phyloP scores from a whole-genome alignment of 2,888 invertebrate species.

The Oxyteleia sp. region DNA sequence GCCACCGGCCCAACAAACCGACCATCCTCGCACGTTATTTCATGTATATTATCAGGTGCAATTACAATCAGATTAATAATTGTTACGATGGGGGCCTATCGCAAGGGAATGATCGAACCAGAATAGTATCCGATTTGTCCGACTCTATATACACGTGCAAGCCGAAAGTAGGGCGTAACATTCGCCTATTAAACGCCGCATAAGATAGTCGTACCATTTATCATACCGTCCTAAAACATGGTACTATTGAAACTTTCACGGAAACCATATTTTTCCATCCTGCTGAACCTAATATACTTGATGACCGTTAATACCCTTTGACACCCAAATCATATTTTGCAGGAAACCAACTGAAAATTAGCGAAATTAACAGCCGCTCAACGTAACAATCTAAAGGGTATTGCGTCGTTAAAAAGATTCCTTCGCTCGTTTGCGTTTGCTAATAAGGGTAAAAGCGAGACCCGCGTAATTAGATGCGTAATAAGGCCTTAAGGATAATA shows the following conservation, averaged over 20 bases:
- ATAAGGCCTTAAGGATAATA: conserved; percentile 87
- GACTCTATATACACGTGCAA: conserved; percentile 49
- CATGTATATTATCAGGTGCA: conserved; percentile 85
- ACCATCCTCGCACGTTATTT: conserved; percentile 77
- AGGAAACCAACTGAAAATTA: conserved; percentile 39
- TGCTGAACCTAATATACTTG: neutral
- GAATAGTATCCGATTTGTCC: conserved; percentile 78
- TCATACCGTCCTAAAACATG: conserved; percentile 6
- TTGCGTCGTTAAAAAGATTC: conserved; percentile 62
- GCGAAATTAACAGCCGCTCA: conserved; percentile 44
- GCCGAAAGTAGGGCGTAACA: conserved; percentile 50
- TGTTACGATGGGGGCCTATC: conserved; percentile 78
- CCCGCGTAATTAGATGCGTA: conserved; percentile 84
- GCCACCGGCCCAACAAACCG: conserved; percentile 18
- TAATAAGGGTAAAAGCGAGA: conserved; percentile 84
- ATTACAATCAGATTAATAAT: conserved; percentile 86
- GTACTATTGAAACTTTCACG: conserved; percentile 6
- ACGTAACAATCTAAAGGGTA: conserved; percentile 34
- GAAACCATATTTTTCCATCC: neutral
- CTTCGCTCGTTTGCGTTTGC: conserved; percentile 79
- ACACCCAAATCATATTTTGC: conserved; percentile 9
- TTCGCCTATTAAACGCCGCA: conserved; percentile 43
- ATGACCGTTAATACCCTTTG: neutral
- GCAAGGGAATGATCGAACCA: conserved; percentile 72
- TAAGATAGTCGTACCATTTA: conserved; percentile 25